Evolutionary conservation across 2,888 invertebrate genomes (phyloP).

Genomic region (Boloria selene): DNA sequence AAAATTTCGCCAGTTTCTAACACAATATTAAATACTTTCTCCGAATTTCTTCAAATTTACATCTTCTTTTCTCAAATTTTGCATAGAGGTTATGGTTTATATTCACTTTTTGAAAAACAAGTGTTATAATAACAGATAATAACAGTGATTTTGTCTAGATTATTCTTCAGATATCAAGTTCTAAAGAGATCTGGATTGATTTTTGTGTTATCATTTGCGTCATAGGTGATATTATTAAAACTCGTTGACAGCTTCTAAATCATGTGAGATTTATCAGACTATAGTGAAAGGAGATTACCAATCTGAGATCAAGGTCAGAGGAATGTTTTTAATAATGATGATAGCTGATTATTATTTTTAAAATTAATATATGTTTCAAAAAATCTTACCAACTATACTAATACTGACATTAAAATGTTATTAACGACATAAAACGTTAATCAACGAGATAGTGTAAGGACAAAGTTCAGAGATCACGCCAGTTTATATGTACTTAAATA

Average conservation of each 20-base stretch:
- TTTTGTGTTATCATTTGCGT: conserved; percentile 36
- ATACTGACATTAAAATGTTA: conserved; percentile 18
- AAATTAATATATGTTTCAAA: too few species aligned
- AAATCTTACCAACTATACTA: background rate
- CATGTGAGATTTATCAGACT: conserved; percentile 35
- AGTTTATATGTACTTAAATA: background rate
- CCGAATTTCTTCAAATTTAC: background rate
- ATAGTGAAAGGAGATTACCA: too few species aligned
- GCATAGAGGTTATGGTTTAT: background rate
- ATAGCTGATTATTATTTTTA: too few species aligned
- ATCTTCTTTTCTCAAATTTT: background rate
- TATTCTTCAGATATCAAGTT: background rate
- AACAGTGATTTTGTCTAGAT: background rate
- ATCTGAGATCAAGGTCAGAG: too few species aligned
- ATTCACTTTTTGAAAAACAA: too few species aligned
- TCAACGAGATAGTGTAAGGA: conserved; percentile 9
- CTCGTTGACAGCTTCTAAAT: conserved; percentile 33
- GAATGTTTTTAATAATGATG: too few species aligned
- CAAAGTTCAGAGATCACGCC: conserved; percentile 10
- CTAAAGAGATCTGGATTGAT: conserved; percentile 35
- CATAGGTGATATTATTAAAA: conserved; percentile 24
- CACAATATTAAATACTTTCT: conserved; percentile 7
- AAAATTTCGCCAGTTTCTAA: conserved; percentile 12
- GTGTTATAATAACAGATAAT: too few species aligned
- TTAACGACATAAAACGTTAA: background rate